Evolutionary conservation across 2,888 invertebrate species (phyloP), one percentile per base, ranked within the genome.

Genomic region (Yponomeuta sedellus): DNA sequence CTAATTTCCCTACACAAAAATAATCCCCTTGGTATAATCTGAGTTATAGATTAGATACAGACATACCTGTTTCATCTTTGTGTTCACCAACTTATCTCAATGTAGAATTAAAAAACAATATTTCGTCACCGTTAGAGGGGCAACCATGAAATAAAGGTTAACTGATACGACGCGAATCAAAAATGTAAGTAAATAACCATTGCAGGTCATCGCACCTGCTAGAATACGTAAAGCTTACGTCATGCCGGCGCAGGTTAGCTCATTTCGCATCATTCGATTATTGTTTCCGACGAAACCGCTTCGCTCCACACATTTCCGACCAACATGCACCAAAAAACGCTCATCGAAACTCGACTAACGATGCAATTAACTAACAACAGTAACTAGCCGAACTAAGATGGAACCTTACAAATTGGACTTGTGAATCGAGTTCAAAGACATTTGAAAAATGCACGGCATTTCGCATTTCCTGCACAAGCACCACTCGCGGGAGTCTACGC

Each of bases 391-490:
- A n/a, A 25, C 34, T 61, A 61, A 39, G 66, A 68, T 66, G 68
- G 66, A 69, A 67, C 69, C 65, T 57, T 67, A 58, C 67, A 59
- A 64, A 34, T 58, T 44, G 10, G 44, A 34, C 64, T 66, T 52
- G 34, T 63, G 66, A 67, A 22, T 12, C 8, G 8, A 34, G 4
- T 61, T 1, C 34, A 61, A n/a, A n/a, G 61, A 16, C 44, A 52
- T 52, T 52, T 19, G 68, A 64, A 86, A 80, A 75, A 92, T 92
- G 92, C 90, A 92, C 74, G 88, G 92, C 8, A 72, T 92, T 59
- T 78, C 90, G 64, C 84, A 92, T 75, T 88, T 88, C 69, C 72
- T 89, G 22, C 83, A 82, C 68, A 88, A 86, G 73, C 81, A 84
- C 64, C 75, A 79, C 64, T 80, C 82, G 22, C 76, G 86, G 59